A percentile compares a stretch with the other conserved stretches of the same genome.
These are phyloP conservation scores for Drosophila prolongata DNA, from an alignment of 2,888 invertebrate genomes.

Conservation along the genomic window DNA sequence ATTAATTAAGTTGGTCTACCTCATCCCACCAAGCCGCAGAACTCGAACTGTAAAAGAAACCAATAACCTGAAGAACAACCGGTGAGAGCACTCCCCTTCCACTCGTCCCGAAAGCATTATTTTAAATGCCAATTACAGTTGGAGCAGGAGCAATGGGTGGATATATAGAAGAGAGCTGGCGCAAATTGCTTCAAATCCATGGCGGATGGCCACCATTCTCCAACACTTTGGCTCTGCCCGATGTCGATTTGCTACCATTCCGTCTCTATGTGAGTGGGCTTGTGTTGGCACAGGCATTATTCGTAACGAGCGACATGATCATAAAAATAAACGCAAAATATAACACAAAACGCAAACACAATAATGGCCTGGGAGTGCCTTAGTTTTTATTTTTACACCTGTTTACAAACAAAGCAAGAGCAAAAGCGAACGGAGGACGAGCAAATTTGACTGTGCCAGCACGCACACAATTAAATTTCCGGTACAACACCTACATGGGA, in stretches of 20 bases:
- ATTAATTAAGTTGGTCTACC: slow-evolving; percentile 63
- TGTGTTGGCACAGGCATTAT: slow-evolving; percentile 68
- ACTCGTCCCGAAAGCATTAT: slow-evolving; percentile 27
- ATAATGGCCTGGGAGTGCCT: slow-evolving; percentile 65
- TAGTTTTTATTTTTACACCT: slow-evolving; percentile 78
- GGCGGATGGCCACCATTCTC: slow-evolving; percentile 41
- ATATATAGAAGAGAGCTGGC: slow-evolving; percentile 29
- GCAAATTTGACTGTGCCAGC: slow-evolving; percentile 69
- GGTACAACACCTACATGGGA: slow-evolving; percentile 65
- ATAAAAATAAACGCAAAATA: slow-evolving; percentile 78
- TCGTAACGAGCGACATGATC: slow-evolving; percentile 78
- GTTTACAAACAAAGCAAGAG: slow-evolving; percentile 63
- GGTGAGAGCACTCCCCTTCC: not conserved
- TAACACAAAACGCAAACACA: slow-evolving; percentile 72
- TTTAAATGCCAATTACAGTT: slow-evolving; percentile 68
- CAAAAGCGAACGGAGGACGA: slow-evolving; percentile 23
- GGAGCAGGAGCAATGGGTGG: slow-evolving; percentile 19
- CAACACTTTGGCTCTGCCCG: slow-evolving; percentile 8
- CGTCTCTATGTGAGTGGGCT: slow-evolving; percentile 16
- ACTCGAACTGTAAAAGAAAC: slow-evolving; percentile 24
- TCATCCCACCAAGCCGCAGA: slow-evolving; percentile 13
- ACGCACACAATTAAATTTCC: slow-evolving; percentile 79
- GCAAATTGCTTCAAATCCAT: slow-evolving; percentile 73
- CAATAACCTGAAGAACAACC: slow-evolving; percentile 1
- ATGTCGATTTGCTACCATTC: slow-evolving; percentile 31